Evolutionary conservation across 2,797 vertebrate species (phyloP).

Genomic region (Gymnodraco acuticeps): DNA sequence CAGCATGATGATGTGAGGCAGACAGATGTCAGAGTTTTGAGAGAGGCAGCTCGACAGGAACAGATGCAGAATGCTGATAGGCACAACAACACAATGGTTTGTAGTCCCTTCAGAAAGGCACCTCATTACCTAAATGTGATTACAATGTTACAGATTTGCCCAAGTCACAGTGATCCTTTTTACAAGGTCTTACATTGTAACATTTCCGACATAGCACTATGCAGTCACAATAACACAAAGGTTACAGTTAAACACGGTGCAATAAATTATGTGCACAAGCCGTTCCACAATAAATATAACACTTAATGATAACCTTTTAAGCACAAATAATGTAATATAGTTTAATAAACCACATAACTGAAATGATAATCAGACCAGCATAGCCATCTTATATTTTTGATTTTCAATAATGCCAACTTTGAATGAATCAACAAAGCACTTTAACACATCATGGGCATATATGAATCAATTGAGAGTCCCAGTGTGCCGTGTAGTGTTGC

Average conservation of each 20-base stretch:
- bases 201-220: background rate
- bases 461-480: background rate
- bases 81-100: background rate
- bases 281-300: background rate
- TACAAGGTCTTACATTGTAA: background rate
- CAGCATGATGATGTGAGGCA: background rate
- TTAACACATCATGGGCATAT: background rate
- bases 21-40: constrained; percentile 28
- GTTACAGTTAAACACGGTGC: background rate
- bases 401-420: too few relatives aligned
- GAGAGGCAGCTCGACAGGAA: background rate
- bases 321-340: background rate
- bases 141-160: background rate
- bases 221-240: background rate
- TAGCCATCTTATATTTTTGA: too few relatives aligned
- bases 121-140: background rate
- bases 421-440: background rate
- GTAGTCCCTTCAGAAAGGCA: background rate
- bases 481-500: background rate
- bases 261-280: background rate
- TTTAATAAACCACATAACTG: background rate
- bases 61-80: background rate
- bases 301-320: background rate
- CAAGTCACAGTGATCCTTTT: background rate
- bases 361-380: background rate